phyloP scores from a whole-genome alignment of 53 echinoderm and acorn worm species.

The Crossaster papposus region DNA sequence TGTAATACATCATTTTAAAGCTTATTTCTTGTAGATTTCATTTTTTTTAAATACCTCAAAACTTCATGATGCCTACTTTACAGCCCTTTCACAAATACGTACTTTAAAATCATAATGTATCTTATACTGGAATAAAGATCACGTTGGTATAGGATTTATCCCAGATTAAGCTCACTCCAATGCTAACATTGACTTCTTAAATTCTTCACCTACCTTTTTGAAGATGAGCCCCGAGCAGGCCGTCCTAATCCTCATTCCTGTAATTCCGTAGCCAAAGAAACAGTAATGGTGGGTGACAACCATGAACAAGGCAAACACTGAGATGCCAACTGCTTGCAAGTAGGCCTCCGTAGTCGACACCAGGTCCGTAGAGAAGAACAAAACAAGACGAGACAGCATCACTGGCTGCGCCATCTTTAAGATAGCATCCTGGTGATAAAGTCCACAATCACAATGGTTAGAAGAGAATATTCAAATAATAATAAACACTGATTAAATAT shows the following conservation, averaged over 20 bases:
- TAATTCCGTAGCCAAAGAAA: slow-evolving; percentile 61
- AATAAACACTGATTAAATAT: neutral
- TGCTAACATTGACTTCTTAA: no score
- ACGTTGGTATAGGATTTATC: no score
- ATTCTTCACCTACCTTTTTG: slow-evolving; percentile 60
- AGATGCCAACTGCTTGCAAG: slow-evolving; percentile 69
- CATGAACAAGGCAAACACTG: slow-evolving; percentile 49
- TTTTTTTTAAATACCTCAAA: no score
- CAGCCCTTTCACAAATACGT: no score
- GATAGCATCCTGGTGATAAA: neutral
- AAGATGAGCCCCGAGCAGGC: slow-evolving; percentile 67
- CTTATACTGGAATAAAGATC: no score
- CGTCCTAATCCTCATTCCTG: slow-evolving; percentile 76
- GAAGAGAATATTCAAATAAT: neutral
- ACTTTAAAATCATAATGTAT: no score
- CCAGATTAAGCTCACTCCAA: no score
- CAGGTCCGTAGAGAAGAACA: slow-evolving; percentile 65
- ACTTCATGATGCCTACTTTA: no score
- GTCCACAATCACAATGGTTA: neutral
- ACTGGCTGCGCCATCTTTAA: slow-evolving; percentile 68
- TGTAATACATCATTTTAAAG: no score
- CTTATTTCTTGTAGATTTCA: no score
- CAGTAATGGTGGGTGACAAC: slow-evolving; percentile 61
- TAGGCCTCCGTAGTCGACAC: slow-evolving; percentile 72
- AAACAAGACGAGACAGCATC: slow-evolving; percentile 58